A percentile compares a stretch with the other conserved stretches of the same genome.
Conservation (phyloP, 2,113 vertebrate genomes). For the Hylia prasina region DNA sequence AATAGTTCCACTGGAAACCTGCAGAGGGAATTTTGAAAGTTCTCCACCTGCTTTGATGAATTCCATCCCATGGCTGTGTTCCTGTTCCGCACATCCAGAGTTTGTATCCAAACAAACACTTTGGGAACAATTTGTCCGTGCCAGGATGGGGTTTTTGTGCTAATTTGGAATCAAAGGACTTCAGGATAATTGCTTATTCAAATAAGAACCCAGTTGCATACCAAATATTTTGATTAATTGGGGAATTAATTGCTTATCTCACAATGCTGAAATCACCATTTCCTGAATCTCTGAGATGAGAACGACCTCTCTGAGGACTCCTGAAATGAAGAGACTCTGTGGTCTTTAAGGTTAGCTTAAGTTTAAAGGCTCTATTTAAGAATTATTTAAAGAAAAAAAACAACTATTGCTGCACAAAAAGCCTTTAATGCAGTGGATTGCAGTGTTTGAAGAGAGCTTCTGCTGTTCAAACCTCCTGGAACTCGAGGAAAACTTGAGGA, state of each 20-base stretch:
- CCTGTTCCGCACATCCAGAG: not conserved
- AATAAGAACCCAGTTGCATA: not conserved
- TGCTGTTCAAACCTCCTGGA: not conserved
- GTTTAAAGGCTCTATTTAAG: not conserved
- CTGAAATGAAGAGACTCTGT: not conserved
- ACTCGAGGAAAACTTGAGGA: not conserved
- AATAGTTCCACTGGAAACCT: accelerated
- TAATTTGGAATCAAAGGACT: conserved; percentile 29
- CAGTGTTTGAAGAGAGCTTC: not conserved
- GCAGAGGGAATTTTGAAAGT: not conserved
- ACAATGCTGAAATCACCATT: not conserved
- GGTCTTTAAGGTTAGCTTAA: not conserved
- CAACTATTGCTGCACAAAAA: not conserved
- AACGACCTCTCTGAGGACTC: not conserved
- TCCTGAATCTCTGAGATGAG: not conserved
- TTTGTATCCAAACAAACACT: not conserved
- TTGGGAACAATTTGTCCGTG: not conserved
- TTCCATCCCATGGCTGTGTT: accelerated
- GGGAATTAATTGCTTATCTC: conserved; percentile 32
- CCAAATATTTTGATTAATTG: conserved; percentile 10
- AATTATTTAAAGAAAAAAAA: not conserved
- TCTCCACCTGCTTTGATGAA: accelerated
- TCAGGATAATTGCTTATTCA: not conserved
- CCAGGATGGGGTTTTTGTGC: not conserved
- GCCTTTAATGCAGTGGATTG: not conserved